Conservation (phyloP, 1,140 invertebrate species). For the Lepeophtheirus salmonis region DNA sequence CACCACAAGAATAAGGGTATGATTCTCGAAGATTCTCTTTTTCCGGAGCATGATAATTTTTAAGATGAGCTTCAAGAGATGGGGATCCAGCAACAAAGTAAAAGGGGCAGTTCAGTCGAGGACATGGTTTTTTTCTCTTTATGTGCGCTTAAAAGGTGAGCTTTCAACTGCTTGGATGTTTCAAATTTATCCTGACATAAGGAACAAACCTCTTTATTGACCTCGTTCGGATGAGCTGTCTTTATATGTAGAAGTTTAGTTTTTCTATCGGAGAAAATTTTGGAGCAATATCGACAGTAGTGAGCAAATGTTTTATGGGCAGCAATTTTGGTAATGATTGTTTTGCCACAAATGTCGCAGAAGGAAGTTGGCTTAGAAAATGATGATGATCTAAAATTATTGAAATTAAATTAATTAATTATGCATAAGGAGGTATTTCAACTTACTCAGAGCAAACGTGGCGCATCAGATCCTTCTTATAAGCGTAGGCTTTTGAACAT, state of each 20-base stretch:
- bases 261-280: background rate
- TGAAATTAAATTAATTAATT: too few species aligned
- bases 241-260: background rate
- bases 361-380: background rate
- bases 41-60: background rate
- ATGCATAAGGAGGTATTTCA: background rate
- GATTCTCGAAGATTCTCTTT: background rate
- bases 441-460: background rate
- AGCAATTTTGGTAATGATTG: background rate
- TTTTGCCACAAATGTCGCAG: constrained; percentile 5
- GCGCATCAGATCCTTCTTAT: background rate
- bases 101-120: background rate
- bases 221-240: background rate
- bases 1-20: background rate
- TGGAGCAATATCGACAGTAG: constrained; percentile 1
- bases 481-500: background rate
- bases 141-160: background rate
- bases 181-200: background rate
- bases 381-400: background rate
- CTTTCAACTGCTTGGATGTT: background rate
- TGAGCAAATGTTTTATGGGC: constrained; percentile 4
- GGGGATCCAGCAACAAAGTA: background rate
- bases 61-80: background rate
- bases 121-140: background rate
- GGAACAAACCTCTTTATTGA: background rate